Evolutionary conservation across 2,113 vertebrate species (phyloP).

Genomic region (Macaca nemestrina): DNA sequence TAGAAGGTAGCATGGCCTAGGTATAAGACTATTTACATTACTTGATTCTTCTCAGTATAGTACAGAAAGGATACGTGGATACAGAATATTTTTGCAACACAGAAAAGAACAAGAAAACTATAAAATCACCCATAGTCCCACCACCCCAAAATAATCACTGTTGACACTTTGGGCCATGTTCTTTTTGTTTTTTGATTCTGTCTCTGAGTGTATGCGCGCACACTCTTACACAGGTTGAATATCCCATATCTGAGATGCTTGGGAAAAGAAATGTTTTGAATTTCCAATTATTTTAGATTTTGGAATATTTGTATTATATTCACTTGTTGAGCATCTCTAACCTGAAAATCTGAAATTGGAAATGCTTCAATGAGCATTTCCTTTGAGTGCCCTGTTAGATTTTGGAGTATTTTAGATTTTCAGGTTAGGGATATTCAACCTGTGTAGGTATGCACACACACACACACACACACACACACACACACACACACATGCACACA

Average conservation of each 20-base stretch:
- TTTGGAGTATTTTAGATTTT: background rate
- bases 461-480: fast-evolving
- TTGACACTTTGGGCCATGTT: background rate
- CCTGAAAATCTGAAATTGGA: background rate
- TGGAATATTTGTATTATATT: background rate
- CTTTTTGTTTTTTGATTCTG: background rate
- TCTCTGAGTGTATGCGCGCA: background rate
- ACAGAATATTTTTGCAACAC: background rate
- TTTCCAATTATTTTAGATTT: background rate
- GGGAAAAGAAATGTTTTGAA: background rate
- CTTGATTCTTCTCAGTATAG: background rate
- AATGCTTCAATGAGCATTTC: background rate
- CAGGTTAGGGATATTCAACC: background rate
- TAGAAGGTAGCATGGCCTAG: background rate
- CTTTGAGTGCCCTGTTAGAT: background rate
- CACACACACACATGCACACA: background rate
- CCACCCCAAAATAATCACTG: background rate
- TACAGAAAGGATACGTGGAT: fast-evolving
- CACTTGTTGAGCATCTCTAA: background rate
- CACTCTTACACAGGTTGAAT: background rate
- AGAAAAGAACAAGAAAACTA: background rate
- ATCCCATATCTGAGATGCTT: background rate
- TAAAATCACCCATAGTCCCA: background rate
- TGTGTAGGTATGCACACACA: fast-evolving
- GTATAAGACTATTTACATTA: background rate